Evolutionary conservation across 1,140 invertebrate genomes (phyloP).

Genomic region (Idris sp.): DNA sequence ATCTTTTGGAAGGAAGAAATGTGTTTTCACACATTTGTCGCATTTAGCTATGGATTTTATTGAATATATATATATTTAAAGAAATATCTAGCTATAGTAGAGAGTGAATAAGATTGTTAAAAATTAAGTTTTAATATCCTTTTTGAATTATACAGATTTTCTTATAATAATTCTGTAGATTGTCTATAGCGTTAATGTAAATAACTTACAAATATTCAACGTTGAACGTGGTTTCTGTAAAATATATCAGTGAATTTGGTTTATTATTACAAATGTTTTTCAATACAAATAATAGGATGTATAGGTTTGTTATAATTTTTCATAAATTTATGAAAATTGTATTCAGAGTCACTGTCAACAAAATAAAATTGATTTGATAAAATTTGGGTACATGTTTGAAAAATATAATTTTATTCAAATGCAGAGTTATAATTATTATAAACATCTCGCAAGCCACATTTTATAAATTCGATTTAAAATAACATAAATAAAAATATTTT

Average conservation of each 20-base stretch:
- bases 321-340: constrained; percentile 10
- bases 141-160: neutral
- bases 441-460: too few species aligned
- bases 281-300: neutral
- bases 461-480: too few species aligned
- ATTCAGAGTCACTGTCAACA: neutral
- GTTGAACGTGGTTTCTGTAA: constrained; percentile 13
- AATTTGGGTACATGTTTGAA: too few species aligned
- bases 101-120: neutral
- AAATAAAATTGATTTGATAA: constrained; percentile 1
- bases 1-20: constrained; percentile 10
- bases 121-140: constrained; percentile 3
- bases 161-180: neutral
- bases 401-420: too few species aligned
- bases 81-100: constrained; percentile 1
- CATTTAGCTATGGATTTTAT: constrained; percentile 19
- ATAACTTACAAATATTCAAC: constrained; percentile 9
- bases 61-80: constrained; percentile 3
- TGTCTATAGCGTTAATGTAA: constrained; percentile 7
- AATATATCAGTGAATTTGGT: neutral
- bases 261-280: constrained; percentile 2
- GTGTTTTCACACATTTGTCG: constrained; percentile 17
- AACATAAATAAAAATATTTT: neutral
- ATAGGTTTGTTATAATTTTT: constrained; percentile 13
- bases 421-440: too few species aligned